Base-by-base conservation (phyloP, 2,888 invertebrate genomes). In the Euproctis similis region DNA sequence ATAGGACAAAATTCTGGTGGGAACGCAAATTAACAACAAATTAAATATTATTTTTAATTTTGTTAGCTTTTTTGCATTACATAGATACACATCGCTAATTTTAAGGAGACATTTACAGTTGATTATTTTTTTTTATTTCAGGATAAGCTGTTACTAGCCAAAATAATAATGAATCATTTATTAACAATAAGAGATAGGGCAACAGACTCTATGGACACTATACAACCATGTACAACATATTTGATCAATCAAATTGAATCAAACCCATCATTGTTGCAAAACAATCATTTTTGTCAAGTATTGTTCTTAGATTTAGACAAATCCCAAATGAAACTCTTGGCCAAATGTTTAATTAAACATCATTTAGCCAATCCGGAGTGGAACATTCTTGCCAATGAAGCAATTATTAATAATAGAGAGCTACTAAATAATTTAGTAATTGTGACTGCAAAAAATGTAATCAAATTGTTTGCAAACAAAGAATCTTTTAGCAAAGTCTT, bases 121-220 rank as follows among this genome's bases (percentile, higher is more conserved):
- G n/a, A n/a, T n/a, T n/a, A n/a, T n/a, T n/a, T n/a, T 14, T 6
- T 14, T 14, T 4, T 12, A 14, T 68, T 82, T 36, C 72, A 84
- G 84, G 57, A 75, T 30, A 59, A 72, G 7, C 41, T 84, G 1
- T 58, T 77, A 1, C 47, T 76, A 3, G 45, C 68, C 5, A 82
- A 80, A 60, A 48, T 62, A 2, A 67, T 75, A 50, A 58, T 67
- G 1, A 42, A 64, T 0, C 52, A 81, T 28, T 26, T 75, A 7
- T 24, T 64, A 6, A 36, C 54, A 27, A 34, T 45, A 9, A 51
- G 37, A 12, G 48, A 58, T 21, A 32, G 42, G 2, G 34, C 49
- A 19, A 36, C 48, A 18, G 28, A 42, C 14, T 14, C 18, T 11
- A 44, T 26, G 16, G 32, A 55, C 28, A 36, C 40, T 2, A 31